Percentiles rank a stretch among this genome's conserved stretches.
Evolutionary conservation across 2,797 vertebrate species (phyloP).

Genomic region (Typhlichthys eigenmanni): DNA sequence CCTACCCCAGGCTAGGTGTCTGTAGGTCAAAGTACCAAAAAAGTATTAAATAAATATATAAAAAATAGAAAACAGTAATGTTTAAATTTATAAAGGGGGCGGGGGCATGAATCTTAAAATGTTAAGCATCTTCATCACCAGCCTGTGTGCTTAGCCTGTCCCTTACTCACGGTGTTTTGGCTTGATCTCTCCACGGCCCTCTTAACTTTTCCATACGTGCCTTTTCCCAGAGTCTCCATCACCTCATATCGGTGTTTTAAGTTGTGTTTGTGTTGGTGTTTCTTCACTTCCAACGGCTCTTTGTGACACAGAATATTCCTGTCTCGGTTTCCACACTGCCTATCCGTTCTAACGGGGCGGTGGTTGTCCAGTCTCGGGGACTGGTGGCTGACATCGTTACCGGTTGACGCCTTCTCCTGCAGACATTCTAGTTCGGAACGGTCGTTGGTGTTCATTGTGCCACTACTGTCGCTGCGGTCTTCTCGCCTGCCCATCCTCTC

Average conservation of each 20-base stretch:
- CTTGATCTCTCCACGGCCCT: constrained; percentile 75
- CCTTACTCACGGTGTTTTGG: constrained; percentile 69
- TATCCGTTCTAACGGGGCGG: constrained; percentile 21
- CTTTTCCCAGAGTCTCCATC: constrained; percentile 82
- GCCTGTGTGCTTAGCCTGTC: background rate
- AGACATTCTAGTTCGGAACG: constrained; percentile 61
- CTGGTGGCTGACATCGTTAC: constrained; percentile 26
- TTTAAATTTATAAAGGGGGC: no score
- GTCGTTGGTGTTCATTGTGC: constrained; percentile 54
- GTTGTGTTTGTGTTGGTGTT: constrained; percentile 83
- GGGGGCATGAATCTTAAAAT: no score
- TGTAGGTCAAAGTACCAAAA: no score
- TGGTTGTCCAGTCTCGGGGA: constrained; percentile 13
- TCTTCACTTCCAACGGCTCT: constrained; percentile 68
- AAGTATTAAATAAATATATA: no score
- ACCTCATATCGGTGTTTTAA: constrained; percentile 80
- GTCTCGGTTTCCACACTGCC: constrained; percentile 13
- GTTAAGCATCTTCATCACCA: no score
- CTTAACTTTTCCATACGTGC: constrained; percentile 83
- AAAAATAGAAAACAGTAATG: no score
- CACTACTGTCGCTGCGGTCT: constrained; percentile 43
- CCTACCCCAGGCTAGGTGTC: no score
- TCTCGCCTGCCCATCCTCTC: constrained; percentile 72
- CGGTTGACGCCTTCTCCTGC: constrained; percentile 50
- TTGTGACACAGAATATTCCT: constrained; percentile 5